Percentiles rank a stretch among this genome's conserved stretches.
Conservation (phyloP, 2,113 vertebrate genomes). For the Chaenogobius annularis region DNA sequence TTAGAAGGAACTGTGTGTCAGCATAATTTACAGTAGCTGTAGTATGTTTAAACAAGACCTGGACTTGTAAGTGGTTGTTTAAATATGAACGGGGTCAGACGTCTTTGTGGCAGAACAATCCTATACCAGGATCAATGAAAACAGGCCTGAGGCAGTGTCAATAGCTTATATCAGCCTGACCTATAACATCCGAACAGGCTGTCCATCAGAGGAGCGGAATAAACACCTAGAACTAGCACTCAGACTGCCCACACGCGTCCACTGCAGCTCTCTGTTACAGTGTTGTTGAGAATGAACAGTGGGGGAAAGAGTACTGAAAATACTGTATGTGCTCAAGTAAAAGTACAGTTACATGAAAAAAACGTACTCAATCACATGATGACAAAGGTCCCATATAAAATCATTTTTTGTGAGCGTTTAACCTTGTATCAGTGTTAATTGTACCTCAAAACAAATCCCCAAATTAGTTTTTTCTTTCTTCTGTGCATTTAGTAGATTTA, state of each 20-base stretch:
- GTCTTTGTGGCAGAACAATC: constrained; percentile 10
- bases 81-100: background rate
- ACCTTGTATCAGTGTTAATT: no score
- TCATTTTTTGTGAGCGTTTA: no score
- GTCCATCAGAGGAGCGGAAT: constrained; percentile 41
- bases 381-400: no score
- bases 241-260: background rate
- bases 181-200: background rate
- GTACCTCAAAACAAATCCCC: no score
- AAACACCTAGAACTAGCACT: constrained; percentile 10
- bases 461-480: no score
- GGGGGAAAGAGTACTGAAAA: no score
- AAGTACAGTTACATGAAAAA: no score
- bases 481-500: no score
- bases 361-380: no score
- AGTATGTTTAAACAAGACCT: background rate
- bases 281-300: background rate
- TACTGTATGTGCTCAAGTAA: no score
- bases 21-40: background rate
- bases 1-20: background rate
- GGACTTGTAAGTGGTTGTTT: constrained; percentile 3
- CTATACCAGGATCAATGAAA: constrained; percentile 51
- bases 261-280: background rate
- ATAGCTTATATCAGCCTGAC: constrained; percentile 60
- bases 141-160: constrained; percentile 50